Evolutionary conservation across 2,113 vertebrate species (phyloP).

Genomic region (Dolichotis patagonum): DNA sequence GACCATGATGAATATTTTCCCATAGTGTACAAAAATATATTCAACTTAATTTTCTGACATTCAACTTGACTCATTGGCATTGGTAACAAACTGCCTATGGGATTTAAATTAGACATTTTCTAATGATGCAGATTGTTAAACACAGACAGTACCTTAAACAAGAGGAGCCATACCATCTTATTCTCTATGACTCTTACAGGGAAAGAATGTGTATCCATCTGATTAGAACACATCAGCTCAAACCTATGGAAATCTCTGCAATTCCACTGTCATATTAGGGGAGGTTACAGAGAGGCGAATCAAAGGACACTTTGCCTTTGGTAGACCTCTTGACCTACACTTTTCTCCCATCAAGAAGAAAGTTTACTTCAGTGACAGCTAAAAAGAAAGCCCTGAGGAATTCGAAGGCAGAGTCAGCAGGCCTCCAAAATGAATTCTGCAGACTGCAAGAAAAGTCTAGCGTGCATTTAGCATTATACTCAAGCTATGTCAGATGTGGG

Average conservation of each 20-base stretch:
- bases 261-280: neutral
- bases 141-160: neutral
- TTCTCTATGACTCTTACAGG: neutral
- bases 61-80: neutral
- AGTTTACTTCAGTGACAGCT: constrained; percentile 8
- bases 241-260: neutral
- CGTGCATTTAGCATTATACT: neutral
- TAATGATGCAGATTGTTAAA: constrained; percentile 53
- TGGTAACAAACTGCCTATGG: constrained; percentile 33
- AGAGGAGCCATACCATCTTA: neutral
- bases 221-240: neutral
- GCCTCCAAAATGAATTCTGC: neutral
- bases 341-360: neutral
- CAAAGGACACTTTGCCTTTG: neutral
- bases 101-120: constrained; percentile 30
- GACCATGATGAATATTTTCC: neutral
- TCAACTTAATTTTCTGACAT: constrained; percentile 35
- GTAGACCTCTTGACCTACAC: constrained; percentile 1
- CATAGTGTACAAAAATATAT: constrained; percentile 28
- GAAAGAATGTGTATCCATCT: neutral
- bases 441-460: neutral
- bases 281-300: neutral
- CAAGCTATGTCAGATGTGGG: neutral
- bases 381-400: constrained; percentile 25
- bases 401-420: constrained; percentile 39